Conservation (phyloP, 2,797 vertebrate genomes). For the Gymnothorax javanicus region DNA sequence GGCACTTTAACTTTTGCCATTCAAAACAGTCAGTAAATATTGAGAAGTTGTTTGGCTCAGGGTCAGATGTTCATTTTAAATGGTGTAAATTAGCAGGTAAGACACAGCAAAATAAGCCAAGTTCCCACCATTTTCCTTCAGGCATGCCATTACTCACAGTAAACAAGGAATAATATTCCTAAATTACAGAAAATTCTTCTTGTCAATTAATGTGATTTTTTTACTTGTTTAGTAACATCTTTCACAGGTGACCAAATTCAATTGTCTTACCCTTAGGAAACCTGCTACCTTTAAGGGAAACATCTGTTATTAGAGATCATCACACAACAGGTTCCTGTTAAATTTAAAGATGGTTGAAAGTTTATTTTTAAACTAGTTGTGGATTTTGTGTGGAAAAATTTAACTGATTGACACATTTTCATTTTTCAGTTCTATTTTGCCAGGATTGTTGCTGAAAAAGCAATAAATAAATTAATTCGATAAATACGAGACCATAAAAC, state of each 20-base stretch:
- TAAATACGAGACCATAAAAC: too few relatives aligned
- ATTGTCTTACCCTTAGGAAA: not conserved
- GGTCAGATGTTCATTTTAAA: not conserved
- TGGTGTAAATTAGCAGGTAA: not conserved
- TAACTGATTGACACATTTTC: too few relatives aligned
- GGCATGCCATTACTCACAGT: too few relatives aligned
- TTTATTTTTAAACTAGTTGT: too few relatives aligned
- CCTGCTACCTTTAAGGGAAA: not conserved
- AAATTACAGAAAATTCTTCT: not conserved
- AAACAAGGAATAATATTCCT: not conserved
- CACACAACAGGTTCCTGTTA: not conserved
- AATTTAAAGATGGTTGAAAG: too few relatives aligned
- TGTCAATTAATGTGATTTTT: not conserved
- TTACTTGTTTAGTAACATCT: not conserved
- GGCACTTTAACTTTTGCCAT: not conserved
- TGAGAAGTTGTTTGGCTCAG: not conserved
- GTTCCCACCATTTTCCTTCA: not conserved
- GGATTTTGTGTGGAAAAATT: too few relatives aligned
- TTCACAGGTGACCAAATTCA: not conserved
- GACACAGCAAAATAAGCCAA: not conserved
- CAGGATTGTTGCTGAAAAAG: too few relatives aligned
- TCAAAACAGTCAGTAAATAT: not conserved
- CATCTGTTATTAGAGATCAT: too few relatives aligned
- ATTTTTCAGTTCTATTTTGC: too few relatives aligned
- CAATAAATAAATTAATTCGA: too few relatives aligned